A percentile compares a stretch with the other conserved stretches of the same genome.
phyloP scores from a whole-genome alignment of 2,888 invertebrate genomes.

The Torymus aiolomorphi region DNA sequence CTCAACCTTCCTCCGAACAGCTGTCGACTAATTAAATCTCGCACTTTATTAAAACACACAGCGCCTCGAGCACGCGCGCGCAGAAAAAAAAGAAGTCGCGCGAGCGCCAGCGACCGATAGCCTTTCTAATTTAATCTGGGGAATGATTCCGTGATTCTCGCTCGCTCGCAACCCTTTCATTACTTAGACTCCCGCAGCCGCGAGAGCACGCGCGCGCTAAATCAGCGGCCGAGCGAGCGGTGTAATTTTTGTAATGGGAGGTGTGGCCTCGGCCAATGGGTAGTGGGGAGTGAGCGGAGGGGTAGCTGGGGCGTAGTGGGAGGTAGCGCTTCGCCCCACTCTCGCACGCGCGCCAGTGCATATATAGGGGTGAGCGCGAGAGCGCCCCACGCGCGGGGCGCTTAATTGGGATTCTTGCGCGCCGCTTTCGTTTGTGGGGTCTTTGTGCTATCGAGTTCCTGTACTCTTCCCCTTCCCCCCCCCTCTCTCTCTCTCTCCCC shows the following conservation, averaged over 20 bases:
- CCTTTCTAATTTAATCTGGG: constrained; percentile 76
- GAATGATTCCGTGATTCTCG: constrained; percentile 76
- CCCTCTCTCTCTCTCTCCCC: background rate
- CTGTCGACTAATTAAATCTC: constrained; percentile 44
- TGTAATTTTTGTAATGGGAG: constrained; percentile 76
- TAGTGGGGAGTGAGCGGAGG: constrained; percentile 48
- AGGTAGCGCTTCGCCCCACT: too few relatives aligned
- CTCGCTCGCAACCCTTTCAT: constrained; percentile 73
- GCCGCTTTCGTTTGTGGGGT: constrained; percentile 43
- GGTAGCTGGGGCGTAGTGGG: constrained; percentile 24
- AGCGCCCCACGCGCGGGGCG: constrained; percentile 10
- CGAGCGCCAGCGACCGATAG: constrained; percentile 61
- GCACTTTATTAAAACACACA: constrained; percentile 33
- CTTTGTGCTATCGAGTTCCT: constrained; percentile 41
- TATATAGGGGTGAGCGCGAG: background rate
- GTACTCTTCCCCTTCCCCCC: too few relatives aligned
- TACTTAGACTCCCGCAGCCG: constrained; percentile 71
- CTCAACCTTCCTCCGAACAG: background rate
- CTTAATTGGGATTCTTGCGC: constrained; percentile 59
- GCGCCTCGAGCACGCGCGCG: background rate
- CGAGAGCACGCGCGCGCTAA: constrained; percentile 67
- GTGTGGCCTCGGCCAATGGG: constrained; percentile 69
- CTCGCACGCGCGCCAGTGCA: too few relatives aligned
- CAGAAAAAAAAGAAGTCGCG: constrained; percentile 45
- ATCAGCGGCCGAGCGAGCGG: constrained; percentile 71